Conservation (phyloP, 2,113 vertebrate species). For the Gorsachius goisagi region DNA sequence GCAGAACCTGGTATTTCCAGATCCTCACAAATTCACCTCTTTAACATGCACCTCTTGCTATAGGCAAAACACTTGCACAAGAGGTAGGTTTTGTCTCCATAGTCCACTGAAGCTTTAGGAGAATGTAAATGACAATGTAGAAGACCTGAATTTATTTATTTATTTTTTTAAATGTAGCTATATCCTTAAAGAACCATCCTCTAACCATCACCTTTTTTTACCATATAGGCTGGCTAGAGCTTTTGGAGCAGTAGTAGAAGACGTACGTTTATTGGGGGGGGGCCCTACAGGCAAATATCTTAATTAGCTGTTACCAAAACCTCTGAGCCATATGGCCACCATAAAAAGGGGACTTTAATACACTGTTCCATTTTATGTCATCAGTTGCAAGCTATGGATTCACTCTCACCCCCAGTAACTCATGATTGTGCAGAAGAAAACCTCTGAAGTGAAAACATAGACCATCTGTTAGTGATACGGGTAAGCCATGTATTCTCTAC, state of each 20-base stretch:
- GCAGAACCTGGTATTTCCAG: background rate
- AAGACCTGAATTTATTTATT: background rate
- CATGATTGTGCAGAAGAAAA: slow-evolving; percentile 60
- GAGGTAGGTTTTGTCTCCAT: background rate
- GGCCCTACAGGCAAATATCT: background rate
- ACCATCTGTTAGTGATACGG: slow-evolving; percentile 77
- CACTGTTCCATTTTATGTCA: slow-evolving; percentile 54
- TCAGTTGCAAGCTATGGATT: slow-evolving; percentile 45
- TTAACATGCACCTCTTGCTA: background rate
- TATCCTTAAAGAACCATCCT: background rate
- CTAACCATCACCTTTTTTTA: background rate
- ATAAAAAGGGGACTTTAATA: slow-evolving; percentile 56
- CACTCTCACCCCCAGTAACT: slow-evolving; percentile 49
- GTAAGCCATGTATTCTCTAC: slow-evolving; percentile 61
- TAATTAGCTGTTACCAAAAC: slow-evolving; percentile 58
- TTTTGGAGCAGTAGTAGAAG: background rate
- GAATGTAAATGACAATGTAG: background rate
- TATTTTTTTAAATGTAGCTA: accelerated
- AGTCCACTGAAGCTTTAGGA: background rate
- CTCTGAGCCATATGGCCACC: slow-evolving; percentile 44
- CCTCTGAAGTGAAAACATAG: slow-evolving; percentile 66
- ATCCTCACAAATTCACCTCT: background rate
- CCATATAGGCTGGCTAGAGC: background rate
- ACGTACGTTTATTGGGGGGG: background rate
- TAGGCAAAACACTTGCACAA: background rate